phyloP scores from a whole-genome alignment of 1,140 invertebrate genomes.

The Drosophila repletoides region DNA sequence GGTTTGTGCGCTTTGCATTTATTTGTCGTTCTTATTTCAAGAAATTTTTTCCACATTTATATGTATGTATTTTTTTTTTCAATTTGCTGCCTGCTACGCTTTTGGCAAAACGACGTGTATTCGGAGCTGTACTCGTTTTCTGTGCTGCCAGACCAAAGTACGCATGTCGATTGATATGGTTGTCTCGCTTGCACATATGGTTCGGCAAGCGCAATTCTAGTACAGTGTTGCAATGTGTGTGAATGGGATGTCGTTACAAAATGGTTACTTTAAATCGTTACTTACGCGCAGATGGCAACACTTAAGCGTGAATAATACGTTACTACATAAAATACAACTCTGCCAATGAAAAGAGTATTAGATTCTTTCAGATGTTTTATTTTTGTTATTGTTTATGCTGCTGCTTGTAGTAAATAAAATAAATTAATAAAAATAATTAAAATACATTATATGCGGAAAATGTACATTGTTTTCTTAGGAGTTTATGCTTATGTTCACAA shows the following conservation, averaged over 20 bases:
- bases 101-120: constrained; percentile 79
- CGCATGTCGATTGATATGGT: constrained; percentile 36
- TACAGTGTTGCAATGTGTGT: constrained; percentile 51
- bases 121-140: constrained; percentile 77
- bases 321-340: constrained; percentile 48
- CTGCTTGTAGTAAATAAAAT: not conserved
- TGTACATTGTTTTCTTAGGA: too few species aligned
- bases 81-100: constrained; percentile 73
- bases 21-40: constrained; percentile 65
- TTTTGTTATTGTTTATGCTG: constrained; percentile 24
- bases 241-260: constrained; percentile 40
- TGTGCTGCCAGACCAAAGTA: constrained; percentile 70
- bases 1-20: constrained; percentile 40
- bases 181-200: constrained; percentile 40
- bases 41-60: constrained; percentile 74
- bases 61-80: constrained; percentile 77
- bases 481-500: too few species aligned
- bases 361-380: too few species aligned
- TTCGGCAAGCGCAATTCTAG: constrained; percentile 28
- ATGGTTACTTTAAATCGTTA: constrained; percentile 38
- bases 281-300: constrained; percentile 30
- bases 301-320: constrained; percentile 12
- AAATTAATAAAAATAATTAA: not conserved
- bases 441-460: too few species aligned
- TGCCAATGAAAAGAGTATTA: constrained; percentile 26